Conservation (phyloP, 2,113 vertebrate species). For the Naja naja region DNA sequence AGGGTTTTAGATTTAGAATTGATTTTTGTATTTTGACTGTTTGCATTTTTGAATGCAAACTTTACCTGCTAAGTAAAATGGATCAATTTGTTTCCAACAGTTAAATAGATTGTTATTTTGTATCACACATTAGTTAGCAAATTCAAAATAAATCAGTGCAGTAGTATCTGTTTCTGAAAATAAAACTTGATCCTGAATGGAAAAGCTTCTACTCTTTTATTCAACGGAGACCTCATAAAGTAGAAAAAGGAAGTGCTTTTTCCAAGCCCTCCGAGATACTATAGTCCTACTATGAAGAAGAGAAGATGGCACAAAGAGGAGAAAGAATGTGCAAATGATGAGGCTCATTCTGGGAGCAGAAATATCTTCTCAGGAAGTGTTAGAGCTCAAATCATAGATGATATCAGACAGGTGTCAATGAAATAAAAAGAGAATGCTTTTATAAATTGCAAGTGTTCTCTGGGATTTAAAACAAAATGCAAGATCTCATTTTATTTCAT, state of each 20-base stretch:
- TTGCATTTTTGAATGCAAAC: not conserved
- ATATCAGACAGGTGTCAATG: not conserved
- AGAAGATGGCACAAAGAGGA: not conserved
- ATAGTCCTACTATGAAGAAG: not conserved
- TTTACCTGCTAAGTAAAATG: not conserved
- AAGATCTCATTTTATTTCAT: constrained; percentile 33
- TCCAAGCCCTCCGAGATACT: too few species aligned
- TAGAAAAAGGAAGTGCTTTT: not conserved
- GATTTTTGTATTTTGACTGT: not conserved
- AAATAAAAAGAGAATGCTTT: not conserved
- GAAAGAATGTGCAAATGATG: not conserved
- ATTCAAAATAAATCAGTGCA: not conserved
- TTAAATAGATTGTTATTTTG: not conserved
- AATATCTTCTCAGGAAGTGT: not conserved
- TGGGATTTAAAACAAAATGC: constrained; percentile 14
- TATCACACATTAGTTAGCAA: not conserved
- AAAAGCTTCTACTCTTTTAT: not conserved
- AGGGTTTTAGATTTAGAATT: not conserved
- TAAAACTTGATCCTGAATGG: not conserved
- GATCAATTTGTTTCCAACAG: not conserved
- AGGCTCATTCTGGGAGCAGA: not conserved
- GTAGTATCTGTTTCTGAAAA: not conserved
- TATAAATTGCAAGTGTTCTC: not conserved
- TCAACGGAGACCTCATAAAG: not conserved
- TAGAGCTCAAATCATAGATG: not conserved